phyloP scores from a whole-genome alignment of 2,888 invertebrate genomes.

The Epiperipatus broadwayi region DNA sequence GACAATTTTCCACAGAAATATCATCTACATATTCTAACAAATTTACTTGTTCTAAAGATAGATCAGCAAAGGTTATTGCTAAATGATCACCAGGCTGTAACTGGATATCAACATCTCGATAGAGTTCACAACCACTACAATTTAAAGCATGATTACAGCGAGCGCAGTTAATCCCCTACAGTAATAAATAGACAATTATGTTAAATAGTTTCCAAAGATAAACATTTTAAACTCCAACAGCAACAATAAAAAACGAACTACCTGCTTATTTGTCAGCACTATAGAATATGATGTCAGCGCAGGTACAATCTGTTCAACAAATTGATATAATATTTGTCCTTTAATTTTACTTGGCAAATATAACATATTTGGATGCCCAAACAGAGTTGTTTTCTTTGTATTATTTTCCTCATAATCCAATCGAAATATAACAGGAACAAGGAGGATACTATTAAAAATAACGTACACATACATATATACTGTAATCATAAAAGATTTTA shows the following conservation, averaged over 20 bases:
- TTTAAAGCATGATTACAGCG: conserved; percentile 37
- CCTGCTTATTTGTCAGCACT: conserved; percentile 37
- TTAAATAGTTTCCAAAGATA: too few relatives aligned
- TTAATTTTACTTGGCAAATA: conserved; percentile 36
- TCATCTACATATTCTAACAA: conserved; percentile 27
- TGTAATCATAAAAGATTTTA: too few relatives aligned
- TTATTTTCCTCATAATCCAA: conserved; percentile 28
- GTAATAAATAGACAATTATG: conserved; percentile 12
- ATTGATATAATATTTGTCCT: conserved; percentile 33
- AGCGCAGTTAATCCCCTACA: conserved; percentile 39
- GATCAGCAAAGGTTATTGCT: conserved; percentile 29
- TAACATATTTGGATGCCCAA: conserved; percentile 38
- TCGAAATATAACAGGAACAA: conserved; percentile 38
- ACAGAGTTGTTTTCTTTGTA: conserved; percentile 21
- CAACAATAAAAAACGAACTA: conserved; percentile 20
- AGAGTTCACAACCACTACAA: conserved; percentile 39
- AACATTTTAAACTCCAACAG: not conserved
- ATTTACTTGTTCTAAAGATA: conserved; percentile 27
- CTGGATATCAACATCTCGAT: conserved; percentile 27
- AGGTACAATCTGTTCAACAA: conserved; percentile 33
- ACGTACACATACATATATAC: too few relatives aligned
- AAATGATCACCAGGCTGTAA: conserved; percentile 38
- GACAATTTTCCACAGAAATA: conserved; percentile 32
- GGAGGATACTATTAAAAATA: conserved; percentile 36
- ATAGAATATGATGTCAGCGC: conserved; percentile 33